Conservation (phyloP, 1,140 invertebrate genomes). For the Drosophila neocordata region DNA sequence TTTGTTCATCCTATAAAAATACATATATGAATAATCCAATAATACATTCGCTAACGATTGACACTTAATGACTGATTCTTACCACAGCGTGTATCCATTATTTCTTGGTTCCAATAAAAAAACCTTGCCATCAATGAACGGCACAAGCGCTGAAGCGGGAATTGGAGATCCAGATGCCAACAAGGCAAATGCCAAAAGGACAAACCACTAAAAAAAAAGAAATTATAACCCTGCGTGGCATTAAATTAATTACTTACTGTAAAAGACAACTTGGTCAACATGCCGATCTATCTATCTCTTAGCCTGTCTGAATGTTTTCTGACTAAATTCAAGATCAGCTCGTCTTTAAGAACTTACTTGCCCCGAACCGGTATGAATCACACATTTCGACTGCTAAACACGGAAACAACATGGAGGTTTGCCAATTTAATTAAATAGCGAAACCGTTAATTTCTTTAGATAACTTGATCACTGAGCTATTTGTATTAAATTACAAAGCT, state of each 20-base stretch:
- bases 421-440: no score
- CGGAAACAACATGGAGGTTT: no score
- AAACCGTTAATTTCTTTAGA: no score
- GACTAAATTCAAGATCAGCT: no score
- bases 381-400: no score
- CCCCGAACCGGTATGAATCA: no score
- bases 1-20: slow-evolving; percentile 28
- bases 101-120: slow-evolving; percentile 15
- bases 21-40: background rate
- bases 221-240: no score
- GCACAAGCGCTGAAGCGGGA: slow-evolving; percentile 11
- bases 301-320: slow-evolving; percentile 23
- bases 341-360: no score
- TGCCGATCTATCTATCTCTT: slow-evolving; percentile 31
- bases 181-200: slow-evolving; percentile 18
- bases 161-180: background rate
- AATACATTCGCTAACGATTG: background rate
- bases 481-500: no score
- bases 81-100: slow-evolving; percentile 34
- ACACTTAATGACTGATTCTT: background rate
- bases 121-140: slow-evolving; percentile 10
- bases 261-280: slow-evolving; percentile 13
- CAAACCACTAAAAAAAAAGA: slow-evolving; percentile 26
- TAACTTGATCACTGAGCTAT: no score
- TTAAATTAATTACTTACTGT: slow-evolving; percentile 27